phyloP scores from a whole-genome alignment of 2,797 vertebrate species.

The Phrynocephalus vlangalii region DNA sequence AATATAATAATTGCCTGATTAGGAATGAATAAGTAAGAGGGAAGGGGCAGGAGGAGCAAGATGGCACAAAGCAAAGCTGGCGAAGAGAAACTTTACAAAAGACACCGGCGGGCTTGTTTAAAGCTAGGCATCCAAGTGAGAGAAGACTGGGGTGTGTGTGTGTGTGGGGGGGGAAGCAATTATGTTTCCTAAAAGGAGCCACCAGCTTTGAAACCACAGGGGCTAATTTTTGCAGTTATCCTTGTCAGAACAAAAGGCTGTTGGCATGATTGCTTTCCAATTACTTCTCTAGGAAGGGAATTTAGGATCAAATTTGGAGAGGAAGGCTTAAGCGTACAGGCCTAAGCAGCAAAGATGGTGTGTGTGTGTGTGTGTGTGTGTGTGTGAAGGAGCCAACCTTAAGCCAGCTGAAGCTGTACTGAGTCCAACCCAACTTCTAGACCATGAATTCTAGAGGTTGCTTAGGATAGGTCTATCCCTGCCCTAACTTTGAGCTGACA shows the following conservation, averaged over 20 bases:
- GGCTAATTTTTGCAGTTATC: conserved; percentile 42
- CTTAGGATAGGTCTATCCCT: too few species aligned
- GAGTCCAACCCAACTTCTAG: too few species aligned
- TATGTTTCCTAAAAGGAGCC: conserved; percentile 50
- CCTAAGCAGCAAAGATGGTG: too few species aligned
- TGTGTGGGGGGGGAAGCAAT: conserved; percentile 4
- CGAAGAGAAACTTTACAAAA: conserved; percentile 48
- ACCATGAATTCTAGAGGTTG: too few species aligned
- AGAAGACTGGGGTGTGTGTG: not conserved
- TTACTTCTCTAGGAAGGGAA: not conserved
- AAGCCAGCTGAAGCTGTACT: too few species aligned
- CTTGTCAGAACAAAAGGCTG: conserved; percentile 17
- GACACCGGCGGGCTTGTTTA: conserved; percentile 34
- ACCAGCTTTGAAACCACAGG: conserved; percentile 26
- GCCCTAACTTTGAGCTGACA: too few species aligned
- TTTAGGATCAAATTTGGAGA: not conserved
- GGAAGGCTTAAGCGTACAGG: not conserved
- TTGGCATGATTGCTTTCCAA: not conserved
- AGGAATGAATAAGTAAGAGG: conserved; percentile 71
- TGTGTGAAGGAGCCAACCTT: too few species aligned
- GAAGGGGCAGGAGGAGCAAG: conserved; percentile 53
- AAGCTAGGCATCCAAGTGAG: conserved; percentile 34
- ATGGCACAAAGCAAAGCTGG: conserved; percentile 57
- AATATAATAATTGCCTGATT: conserved; percentile 73
- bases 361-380: too few species aligned